Evolutionary conservation across 2,888 invertebrate species (phyloP), one percentile per base, ranked within the genome.

Genomic region (Dasysyrphus albostriatus): DNA sequence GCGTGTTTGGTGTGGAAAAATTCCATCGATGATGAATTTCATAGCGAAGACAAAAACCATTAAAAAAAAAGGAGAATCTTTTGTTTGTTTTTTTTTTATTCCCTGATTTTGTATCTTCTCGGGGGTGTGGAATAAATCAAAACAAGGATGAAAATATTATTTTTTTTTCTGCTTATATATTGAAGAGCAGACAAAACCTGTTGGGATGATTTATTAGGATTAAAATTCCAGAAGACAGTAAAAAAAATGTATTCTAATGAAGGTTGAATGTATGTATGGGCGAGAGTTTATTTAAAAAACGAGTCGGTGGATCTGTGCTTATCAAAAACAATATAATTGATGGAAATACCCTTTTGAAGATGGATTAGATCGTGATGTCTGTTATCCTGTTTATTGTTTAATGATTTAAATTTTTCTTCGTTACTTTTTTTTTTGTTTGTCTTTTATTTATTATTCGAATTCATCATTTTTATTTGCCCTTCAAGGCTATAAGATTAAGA

Each of bases 181-280:
- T 14, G 29, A 59, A 19, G 47, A 59, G 54, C 24, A 49, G 34
- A n/a, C 63, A 34, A 67, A 72, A 75, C 70, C 49, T 58, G 59
- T 76, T 72, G 58, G 24, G 37, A 80, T 84, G 83, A 84, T 84
- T 84, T 84, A 84, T 80, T 69, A 39, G 70, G 80, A 79, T 80
- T 67, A 19, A 42, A 56, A 74, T 69, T 47, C 47, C 47, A 63
- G 32, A 29, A 56, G 83, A 80, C 75, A 63, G 44, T 56, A 58
- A 63, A 56, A 74, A 83, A 79, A 51, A 12, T 74, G 59, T 47
- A 79, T 74, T 83, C 79, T 54, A 79, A 74, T 58, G 59, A 83
- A 65, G 58, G 39, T 47, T 29, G 67, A 75, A 32, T 32, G 8
- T 47, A 51, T 29, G 29, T n/a, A n/a, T 44, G 42, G 61, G 24